Evolutionary conservation across 2,888 invertebrate genomes (phyloP), one percentile per base, ranked within the genome.

Genomic region (Dryomyza anilis): DNA sequence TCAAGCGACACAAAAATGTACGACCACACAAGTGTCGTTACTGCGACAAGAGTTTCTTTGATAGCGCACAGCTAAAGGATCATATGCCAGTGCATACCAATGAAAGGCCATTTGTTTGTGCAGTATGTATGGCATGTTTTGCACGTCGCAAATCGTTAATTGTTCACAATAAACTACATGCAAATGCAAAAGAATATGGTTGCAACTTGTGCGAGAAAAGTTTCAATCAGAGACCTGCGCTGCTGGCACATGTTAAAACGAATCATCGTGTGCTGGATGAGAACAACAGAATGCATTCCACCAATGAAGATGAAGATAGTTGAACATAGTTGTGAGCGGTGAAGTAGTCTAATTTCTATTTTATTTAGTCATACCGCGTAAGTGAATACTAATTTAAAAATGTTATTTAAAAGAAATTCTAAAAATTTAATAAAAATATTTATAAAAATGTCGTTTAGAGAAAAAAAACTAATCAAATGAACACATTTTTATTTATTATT

Each of bases 71-170:
- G 21, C 58, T 64, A 16, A 64, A 29, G 21, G 50, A 64, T 25
- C 64, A 64, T 45, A 76, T 76, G 33, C 75, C 77, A 3, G 84
- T 85, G 0, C 89, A 90, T 71, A 85, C 88, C 0, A 89, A 88
- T 0, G 84, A 88, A 10, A 71, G 70, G 25, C 70, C 69, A 0
- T 87, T 86, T 78, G 86, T 86, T 69, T 89, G 89, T 19, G 25
- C 50, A 0, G 14, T 67, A 8, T 73, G 72, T 23, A 48, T 68
- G 5, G 62, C 71, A 7, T 52, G 59, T 10, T 73, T 73, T 58
- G 65, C 71, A 0, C 61, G 71, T 4, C 57, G 67, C 10, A 72
- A 72, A 25, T 69, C 73, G 5, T n/a, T 73, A 14, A 36, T 66
- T 16, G 69, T 69, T 36, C 73, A 73, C 33, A 27, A 63, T 8